Evolutionary conservation across 1,140 invertebrate genomes (phyloP).

Genomic region (Hycleus cichorii): DNA sequence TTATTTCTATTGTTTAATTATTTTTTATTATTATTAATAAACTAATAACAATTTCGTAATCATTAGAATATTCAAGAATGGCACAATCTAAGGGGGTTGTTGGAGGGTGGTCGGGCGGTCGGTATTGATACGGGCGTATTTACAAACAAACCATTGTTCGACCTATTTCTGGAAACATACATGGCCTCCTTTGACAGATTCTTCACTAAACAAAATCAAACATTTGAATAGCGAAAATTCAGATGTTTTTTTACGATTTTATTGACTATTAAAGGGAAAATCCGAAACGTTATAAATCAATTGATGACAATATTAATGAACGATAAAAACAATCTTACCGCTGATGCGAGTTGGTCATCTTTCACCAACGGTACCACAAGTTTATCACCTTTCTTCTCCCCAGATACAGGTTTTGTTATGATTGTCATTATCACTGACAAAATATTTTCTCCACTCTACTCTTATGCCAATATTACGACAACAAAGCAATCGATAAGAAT

Average conservation of each 20-base stretch:
- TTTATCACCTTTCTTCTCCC: conserved; percentile 59
- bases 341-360: conserved; percentile 31
- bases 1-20: too few relatives aligned
- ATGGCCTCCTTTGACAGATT: background rate
- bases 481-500: background rate
- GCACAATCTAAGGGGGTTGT: background rate
- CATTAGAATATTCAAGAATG: too few relatives aligned
- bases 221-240: too few relatives aligned
- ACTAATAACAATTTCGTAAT: too few relatives aligned
- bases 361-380: conserved; percentile 54
- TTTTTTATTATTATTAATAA: too few relatives aligned
- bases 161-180: background rate
- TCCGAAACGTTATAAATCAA: too few relatives aligned
- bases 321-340: conserved; percentile 21
- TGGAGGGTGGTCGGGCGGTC: background rate
- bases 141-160: background rate
- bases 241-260: too few relatives aligned
- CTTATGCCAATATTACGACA: background rate
- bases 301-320: background rate
- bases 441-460: background rate
- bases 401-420: conserved; percentile 56
- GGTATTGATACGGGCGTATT: background rate
- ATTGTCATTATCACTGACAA: conserved; percentile 49
- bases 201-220: too few relatives aligned
- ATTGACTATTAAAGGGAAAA: too few relatives aligned